A percentile compares a stretch with the other conserved stretches of the same genome.
Evolutionary conservation across 2,888 invertebrate species (phyloP).

Genomic region (Ormyrus pomaceus): DNA sequence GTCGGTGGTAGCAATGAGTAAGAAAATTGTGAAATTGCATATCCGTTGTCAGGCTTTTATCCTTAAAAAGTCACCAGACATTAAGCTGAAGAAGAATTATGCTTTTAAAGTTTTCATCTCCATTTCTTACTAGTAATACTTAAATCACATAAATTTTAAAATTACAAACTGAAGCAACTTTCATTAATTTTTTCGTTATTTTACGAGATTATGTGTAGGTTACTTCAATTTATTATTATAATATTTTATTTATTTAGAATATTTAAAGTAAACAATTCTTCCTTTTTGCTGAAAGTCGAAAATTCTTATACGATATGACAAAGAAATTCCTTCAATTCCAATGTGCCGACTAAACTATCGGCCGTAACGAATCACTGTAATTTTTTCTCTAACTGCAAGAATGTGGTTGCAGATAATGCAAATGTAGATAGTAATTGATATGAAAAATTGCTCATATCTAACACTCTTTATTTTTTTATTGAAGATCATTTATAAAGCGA

Average conservation of each 20-base stretch:
- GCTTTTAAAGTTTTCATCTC: not conserved
- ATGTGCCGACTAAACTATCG: conserved; percentile 3
- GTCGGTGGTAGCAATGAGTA: conserved; percentile 32
- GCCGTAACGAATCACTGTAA: conserved; percentile 17
- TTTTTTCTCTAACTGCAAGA: conserved; percentile 3
- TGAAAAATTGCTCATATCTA: no score
- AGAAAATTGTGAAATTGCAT: conserved; percentile 54
- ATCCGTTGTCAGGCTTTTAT: conserved; percentile 26
- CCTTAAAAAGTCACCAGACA: conserved; percentile 41
- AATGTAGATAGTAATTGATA: no score
- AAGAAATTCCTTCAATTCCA: conserved; percentile 23
- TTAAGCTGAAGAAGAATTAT: conserved; percentile 6
- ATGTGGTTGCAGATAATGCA: no score
- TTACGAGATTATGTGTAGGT: no score
- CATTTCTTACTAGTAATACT: no score
- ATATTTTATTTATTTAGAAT: not conserved
- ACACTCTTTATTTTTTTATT: no score
- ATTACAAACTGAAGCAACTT: no score
- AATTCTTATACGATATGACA: not conserved
- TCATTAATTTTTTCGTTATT: no score
- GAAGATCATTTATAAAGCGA: no score
- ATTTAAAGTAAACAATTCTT: conserved; percentile 4
- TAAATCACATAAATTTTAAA: no score
- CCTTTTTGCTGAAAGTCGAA: not conserved
- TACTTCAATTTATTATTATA: no score